Conservation (phyloP, 2,797 vertebrate species). For the Alectoris magna region DNA sequence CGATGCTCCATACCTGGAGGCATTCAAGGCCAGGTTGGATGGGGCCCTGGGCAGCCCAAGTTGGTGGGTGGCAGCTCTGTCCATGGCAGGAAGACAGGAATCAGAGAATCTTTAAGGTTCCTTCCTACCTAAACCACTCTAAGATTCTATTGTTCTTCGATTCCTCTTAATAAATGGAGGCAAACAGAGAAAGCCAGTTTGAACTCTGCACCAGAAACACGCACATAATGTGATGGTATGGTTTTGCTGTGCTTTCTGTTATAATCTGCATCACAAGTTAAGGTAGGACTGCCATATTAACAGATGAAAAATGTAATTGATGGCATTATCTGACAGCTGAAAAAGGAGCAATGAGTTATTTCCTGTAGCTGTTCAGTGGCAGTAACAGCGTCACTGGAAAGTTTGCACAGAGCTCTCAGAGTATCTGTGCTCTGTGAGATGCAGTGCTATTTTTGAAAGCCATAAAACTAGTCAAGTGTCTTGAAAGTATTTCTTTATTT, state of each 20-base stretch:
- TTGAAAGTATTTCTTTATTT: slow-evolving; percentile 16
- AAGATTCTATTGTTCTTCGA: background rate
- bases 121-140: background rate
- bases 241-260: background rate
- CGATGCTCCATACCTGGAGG: no score
- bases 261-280: background rate
- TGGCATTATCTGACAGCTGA: background rate
- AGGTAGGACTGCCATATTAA: background rate
- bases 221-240: fast-evolving
- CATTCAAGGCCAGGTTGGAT: no score
- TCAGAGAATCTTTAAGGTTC: no score
- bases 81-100: no score
- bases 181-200: background rate
- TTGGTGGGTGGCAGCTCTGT: no score
- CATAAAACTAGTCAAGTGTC: background rate
- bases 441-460: background rate
- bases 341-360: background rate
- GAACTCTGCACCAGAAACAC: background rate
- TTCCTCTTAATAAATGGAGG: background rate
- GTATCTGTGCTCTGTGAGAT: background rate
- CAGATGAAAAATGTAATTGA: background rate
- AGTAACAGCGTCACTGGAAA: background rate
- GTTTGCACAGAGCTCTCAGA: background rate
- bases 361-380: background rate
- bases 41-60: no score